Percentiles rank a stretch among this genome's conserved stretches.
Conservation (phyloP, 1,140 invertebrate species). For the Drosophila malerkotliana region DNA sequence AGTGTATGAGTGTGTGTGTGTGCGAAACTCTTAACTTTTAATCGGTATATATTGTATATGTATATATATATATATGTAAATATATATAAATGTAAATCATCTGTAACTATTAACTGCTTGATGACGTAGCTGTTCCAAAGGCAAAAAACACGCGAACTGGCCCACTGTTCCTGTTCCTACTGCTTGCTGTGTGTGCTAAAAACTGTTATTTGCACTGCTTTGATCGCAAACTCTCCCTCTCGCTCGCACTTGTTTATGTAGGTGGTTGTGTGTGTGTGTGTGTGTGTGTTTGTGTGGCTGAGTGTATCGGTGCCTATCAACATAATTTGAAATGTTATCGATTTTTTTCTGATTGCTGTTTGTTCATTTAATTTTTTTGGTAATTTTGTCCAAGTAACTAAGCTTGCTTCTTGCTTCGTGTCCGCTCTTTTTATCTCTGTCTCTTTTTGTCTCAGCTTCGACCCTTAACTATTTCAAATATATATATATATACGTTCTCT, state of each 20-base stretch:
- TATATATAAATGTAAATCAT: conserved; percentile 49
- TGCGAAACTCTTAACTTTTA: conserved; percentile 55
- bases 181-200: conserved; percentile 12
- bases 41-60: conserved; percentile 46
- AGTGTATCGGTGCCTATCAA: conserved; percentile 34
- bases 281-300: conserved; percentile 9
- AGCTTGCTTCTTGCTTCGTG: conserved; percentile 5
- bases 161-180: conserved; percentile 15
- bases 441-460: conserved; percentile 41
- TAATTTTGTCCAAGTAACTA: conserved; percentile 18
- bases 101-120: conserved; percentile 49
- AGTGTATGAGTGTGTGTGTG: conserved; percentile 9
- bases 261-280: conserved; percentile 2
- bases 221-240: conserved; percentile 37
- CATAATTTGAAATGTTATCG: conserved; percentile 44
- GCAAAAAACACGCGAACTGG: conserved; percentile 41
- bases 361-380: conserved; percentile 8
- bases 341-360: conserved; percentile 44
- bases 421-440: conserved; percentile 26
- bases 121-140: conserved; percentile 41
- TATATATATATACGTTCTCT: conserved; percentile 52
- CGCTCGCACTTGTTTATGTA: not conserved
- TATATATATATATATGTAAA: conserved; percentile 53
- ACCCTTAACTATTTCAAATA: conserved; percentile 61
- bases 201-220: conserved; percentile 3